Percentiles rank a stretch among this genome's conserved stretches.
These are phyloP conservation scores for Pseudochromis fuscus DNA, from an alignment of 2,797 vertebrate genomes.

Conservation along the genomic window DNA sequence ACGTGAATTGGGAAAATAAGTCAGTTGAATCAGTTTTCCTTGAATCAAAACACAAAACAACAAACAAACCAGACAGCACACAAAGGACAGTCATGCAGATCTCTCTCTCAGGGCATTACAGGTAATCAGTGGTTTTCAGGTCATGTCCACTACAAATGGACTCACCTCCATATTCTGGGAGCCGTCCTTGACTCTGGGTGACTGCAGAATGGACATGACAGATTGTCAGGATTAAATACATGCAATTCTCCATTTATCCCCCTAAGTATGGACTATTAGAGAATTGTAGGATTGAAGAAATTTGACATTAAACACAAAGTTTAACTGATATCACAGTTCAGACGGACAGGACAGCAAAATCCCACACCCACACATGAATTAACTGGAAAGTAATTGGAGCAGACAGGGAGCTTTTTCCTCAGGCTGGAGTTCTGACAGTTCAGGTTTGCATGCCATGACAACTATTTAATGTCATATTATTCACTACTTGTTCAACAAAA, in stretches of 20 bases:
- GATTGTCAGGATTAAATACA: conserved; percentile 82
- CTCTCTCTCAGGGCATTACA: conserved; percentile 26
- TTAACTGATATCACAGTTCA: conserved; percentile 46
- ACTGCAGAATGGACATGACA: conserved; percentile 88
- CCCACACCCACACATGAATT: conserved; percentile 59
- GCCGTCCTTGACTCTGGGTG: conserved; percentile 94
- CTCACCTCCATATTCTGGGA: conserved; percentile 92
- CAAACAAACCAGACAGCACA: conserved; percentile 24
- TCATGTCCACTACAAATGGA: conserved; percentile 77
- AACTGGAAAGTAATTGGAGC: conserved; percentile 17
- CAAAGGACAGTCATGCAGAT: conserved; percentile 73
- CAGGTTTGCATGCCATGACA: too few relatives aligned
- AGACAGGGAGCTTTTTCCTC: neutral
- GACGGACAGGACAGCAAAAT: conserved; percentile 47
- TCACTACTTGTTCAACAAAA: neutral
- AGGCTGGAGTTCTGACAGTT: neutral
- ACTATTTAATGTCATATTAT: neutral
- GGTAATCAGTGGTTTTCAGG: conserved; percentile 65
- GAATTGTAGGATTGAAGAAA: conserved; percentile 60
- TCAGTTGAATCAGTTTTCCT: neutral
- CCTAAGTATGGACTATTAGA: conserved; percentile 33
- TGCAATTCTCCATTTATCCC: conserved; percentile 66
- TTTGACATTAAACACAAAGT: conserved; percentile 45
- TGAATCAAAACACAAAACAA: neutral
- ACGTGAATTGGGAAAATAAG: conserved; percentile 23